Base-by-base conservation (phyloP, 2,888 invertebrate species). In the Agrilus cyanescens region DNA sequence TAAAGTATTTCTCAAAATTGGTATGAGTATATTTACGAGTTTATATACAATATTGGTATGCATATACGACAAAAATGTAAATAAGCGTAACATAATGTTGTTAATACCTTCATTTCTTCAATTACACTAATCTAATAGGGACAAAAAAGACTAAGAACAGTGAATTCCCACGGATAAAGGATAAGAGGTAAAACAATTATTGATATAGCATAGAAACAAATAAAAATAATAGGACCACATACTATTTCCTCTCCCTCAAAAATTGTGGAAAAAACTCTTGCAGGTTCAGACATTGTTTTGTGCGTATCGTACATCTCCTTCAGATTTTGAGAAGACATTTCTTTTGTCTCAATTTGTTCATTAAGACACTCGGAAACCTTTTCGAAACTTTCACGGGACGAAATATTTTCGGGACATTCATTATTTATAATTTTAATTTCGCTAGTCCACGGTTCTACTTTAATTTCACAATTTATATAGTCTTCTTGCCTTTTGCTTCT, bases 221-320 rank as follows among this genome's bases (percentile, higher is more conserved):
- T 41, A 33, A 47, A 15, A 45, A 43, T 36, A 39, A 44, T 34
- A 33, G 43, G 38, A 29, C 41, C 45, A 59, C 60, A 47, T 59
- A 59, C 60, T 47, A 52, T 48, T 49, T 62, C 62, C 48, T 62
- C 60, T 25, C 54, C 57, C 55, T 63, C 62, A 4, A 53, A 50
- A 37, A 63, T 63, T 30, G 59, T 56, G 4, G 61, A 54, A 47
- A 61, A 61, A 37, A 53, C 53, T 4, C 50, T 52, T 4, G 58
- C 52, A 30, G 57, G 52, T 20, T 57, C 56, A 7, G 57, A 54
- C n/a, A 51, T 45, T 1, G 55, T 50, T 35, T 29, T 43, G 29
- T 25, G 16, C 3, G 10, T 30, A 12, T 13, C 36, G 8, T 25
- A 25, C 10, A 25, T 10, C 25, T 25, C 25, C 4, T 10, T 10